These are phyloP conservation scores for Pelodytes ibericus DNA, from an alignment of 2,797 vertebrate genomes.

Conservation along the genomic window DNA sequence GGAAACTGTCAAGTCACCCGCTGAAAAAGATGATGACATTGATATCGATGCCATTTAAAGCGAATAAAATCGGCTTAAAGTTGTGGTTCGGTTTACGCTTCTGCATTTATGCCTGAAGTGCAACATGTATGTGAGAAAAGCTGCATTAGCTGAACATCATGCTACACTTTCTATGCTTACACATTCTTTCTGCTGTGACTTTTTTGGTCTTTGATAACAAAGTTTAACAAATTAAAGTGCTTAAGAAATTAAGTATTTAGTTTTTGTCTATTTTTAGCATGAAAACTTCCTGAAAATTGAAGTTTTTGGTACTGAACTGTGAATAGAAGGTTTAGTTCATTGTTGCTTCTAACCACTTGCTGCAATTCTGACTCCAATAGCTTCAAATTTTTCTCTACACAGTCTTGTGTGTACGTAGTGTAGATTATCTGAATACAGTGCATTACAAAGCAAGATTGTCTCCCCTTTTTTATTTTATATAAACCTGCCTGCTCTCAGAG, in stretches of 20 bases:
- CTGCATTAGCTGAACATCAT: slow-evolving; percentile 75
- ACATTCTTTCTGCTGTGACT: slow-evolving; percentile 72
- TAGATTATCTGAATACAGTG: no score
- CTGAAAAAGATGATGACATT: slow-evolving; percentile 91
- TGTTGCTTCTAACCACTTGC: slow-evolving; percentile 62
- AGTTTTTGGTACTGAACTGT: slow-evolving; percentile 75
- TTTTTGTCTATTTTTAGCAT: slow-evolving; percentile 75
- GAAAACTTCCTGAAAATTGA: slow-evolving; percentile 69
- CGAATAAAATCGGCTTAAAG: slow-evolving; percentile 67
- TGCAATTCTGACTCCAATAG: neutral
- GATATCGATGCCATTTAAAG: slow-evolving; percentile 97
- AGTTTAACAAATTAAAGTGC: slow-evolving; percentile 64
- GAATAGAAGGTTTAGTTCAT: slow-evolving; percentile 75
- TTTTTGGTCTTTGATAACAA: slow-evolving; percentile 72
- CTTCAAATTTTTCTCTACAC: neutral
- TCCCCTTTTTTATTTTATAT: neutral
- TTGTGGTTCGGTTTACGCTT: slow-evolving; percentile 67
- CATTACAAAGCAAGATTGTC: no score
- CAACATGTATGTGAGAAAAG: slow-evolving; percentile 74
- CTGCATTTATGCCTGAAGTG: slow-evolving; percentile 76
- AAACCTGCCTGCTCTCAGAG: neutral
- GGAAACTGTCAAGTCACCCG: slow-evolving; percentile 89
- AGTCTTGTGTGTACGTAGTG: no score
- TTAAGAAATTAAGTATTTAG: slow-evolving; percentile 66
- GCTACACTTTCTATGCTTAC: slow-evolving; percentile 73